These are phyloP conservation scores for Cromileptes altivelis DNA, from an alignment of 2,113 vertebrate species.

Conservation along the genomic window DNA sequence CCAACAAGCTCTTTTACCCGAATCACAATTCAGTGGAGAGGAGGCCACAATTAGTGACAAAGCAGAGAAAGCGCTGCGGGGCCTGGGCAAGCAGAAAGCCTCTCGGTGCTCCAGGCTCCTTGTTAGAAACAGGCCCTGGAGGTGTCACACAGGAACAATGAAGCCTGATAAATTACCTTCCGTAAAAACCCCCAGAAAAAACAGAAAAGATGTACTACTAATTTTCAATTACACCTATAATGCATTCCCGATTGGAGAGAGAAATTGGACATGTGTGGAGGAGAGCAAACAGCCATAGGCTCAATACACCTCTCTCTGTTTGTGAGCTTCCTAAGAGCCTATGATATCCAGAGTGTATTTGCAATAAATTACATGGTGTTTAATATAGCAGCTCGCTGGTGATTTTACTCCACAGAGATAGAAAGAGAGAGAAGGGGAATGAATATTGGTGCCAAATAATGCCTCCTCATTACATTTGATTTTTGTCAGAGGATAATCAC, in stretches of 20 bases:
- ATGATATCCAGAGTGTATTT: constrained; percentile 65
- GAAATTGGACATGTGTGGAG: constrained; percentile 93
- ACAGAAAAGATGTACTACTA: constrained; percentile 97
- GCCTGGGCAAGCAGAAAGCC: constrained; percentile 87
- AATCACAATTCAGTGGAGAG: constrained; percentile 99
- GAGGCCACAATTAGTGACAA: constrained; percentile 99
- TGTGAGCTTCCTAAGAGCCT: constrained; percentile 62
- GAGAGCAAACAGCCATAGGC: constrained; percentile 84
- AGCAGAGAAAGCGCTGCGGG: constrained; percentile 90
- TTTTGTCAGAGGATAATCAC: constrained; percentile 66
- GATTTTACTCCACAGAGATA: constrained; percentile 50
- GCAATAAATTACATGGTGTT: constrained; percentile 70
- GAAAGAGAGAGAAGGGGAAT: constrained; percentile 30
- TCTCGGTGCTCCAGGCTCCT: constrained; percentile 94
- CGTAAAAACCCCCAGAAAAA: constrained; percentile 85
- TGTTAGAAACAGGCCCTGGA: constrained; percentile 95
- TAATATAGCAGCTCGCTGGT: constrained; percentile 54
- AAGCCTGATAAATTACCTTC: constrained; percentile 98
- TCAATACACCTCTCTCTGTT: constrained; percentile 67
- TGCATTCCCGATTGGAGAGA: constrained; percentile 95
- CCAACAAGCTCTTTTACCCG: constrained; percentile 99
- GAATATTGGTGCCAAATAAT: constrained; percentile 56
- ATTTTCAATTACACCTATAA: constrained; percentile 99
- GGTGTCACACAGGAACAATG: constrained; percentile 99
- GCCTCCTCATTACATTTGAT: constrained; percentile 60